A percentile compares a stretch with the other conserved stretches of the same genome.
Evolutionary conservation across 1,140 invertebrate genomes (phyloP).

Genomic region (Trachymyrmex cornetzi): DNA sequence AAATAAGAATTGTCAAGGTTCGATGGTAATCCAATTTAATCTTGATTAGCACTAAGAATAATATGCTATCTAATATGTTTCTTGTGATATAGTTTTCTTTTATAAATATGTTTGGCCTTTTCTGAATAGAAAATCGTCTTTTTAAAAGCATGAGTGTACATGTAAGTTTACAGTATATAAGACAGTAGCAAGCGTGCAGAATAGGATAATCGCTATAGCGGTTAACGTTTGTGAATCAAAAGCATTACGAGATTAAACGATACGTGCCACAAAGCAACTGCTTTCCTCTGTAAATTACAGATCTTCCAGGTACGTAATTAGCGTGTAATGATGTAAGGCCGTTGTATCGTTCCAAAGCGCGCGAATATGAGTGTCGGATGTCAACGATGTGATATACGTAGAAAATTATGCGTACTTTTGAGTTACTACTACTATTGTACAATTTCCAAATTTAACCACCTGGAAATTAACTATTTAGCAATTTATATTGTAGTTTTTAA

Average conservation of each 20-base stretch:
- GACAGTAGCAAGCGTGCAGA: constrained; percentile 4
- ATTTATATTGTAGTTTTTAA: neutral
- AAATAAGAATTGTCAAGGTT: neutral
- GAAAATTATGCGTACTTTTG: constrained; percentile 8
- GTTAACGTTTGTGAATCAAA: constrained; percentile 50
- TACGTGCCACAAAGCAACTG: constrained; percentile 11
- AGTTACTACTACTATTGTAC: neutral
- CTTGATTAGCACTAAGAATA: neutral
- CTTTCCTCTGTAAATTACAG: constrained; percentile 47
- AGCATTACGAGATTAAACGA: constrained; percentile 44
- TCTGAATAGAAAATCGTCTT: neutral
- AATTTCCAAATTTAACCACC: neutral
- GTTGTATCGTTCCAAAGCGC: constrained; percentile 18
- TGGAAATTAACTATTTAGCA: neutral
- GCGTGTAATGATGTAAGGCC: constrained; percentile 44
- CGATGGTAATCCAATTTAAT: constrained; percentile 11
- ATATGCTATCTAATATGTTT: neutral
- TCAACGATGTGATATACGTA: neutral
- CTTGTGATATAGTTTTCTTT: neutral
- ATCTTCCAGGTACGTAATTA: constrained; percentile 46
- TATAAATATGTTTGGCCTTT: neutral
- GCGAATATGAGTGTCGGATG: neutral
- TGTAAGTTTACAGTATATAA: neutral
- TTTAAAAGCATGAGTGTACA: neutral
- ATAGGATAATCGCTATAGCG: constrained; percentile 31